Evolutionary conservation across 2,113 vertebrate genomes (phyloP).

Genomic region (Rattus norvegicus): GRCr8 NC_086022.1:180429001-180429500

Average conservation of each 20-base stretch:
- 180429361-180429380: background rate
- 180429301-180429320: conserved; percentile 23
- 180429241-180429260: background rate
- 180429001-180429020: background rate
- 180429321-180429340: conserved; percentile 22
- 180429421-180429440: background rate
- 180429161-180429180: conserved; percentile 17
- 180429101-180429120: conserved; percentile 28
- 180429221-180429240: background rate
- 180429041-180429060: background rate
- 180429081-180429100: background rate
- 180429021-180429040: background rate
- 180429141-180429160: background rate
- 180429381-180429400: background rate
- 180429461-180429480: background rate
- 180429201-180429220: background rate
- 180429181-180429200: background rate
- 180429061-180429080: background rate
- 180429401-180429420: conserved; percentile 16
- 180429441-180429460: background rate
- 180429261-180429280: background rate
- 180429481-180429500: background rate
- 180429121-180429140: background rate
- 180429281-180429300: background rate
- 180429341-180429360: background rate